These are phyloP conservation scores for Gymnoscopelus braueri DNA, from an alignment of 2,797 vertebrate genomes.

Conservation along the genomic window DNA sequence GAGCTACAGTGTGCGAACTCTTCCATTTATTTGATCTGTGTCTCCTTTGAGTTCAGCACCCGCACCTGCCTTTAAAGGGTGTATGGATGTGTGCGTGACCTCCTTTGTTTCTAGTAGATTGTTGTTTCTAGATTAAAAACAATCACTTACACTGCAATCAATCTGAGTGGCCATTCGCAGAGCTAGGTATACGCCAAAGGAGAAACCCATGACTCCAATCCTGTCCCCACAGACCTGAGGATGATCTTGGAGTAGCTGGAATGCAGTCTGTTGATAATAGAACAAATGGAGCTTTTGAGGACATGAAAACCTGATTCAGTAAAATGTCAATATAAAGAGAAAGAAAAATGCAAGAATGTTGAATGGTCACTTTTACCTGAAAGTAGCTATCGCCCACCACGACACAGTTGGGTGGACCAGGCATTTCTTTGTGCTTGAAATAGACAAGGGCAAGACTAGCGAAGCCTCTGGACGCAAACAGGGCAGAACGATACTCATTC, in stretches of 20 bases:
- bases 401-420: slow-evolving; percentile 46
- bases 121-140: background rate
- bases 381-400: slow-evolving; percentile 71
- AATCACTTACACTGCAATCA: slow-evolving; percentile 57
- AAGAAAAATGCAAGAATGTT: background rate
- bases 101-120: no score
- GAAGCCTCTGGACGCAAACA: slow-evolving; percentile 84
- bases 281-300: background rate
- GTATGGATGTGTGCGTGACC: no score
- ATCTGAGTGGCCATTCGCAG: slow-evolving; percentile 50
- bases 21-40: no score
- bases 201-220: slow-evolving; percentile 70
- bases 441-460: slow-evolving; percentile 82
- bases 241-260: slow-evolving; percentile 64
- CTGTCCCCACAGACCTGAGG: slow-evolving; percentile 63
- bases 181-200: slow-evolving; percentile 63
- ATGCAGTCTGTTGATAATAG: slow-evolving; percentile 62
- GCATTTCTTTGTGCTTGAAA: slow-evolving; percentile 83
- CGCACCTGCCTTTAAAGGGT: no score
- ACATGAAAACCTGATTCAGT: background rate
- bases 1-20: no score
- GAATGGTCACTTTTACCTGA: slow-evolving; percentile 43
- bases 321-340: background rate
- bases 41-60: no score
- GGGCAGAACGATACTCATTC: slow-evolving; percentile 82